Conservation (phyloP, 2,113 vertebrate species). For the Thinocorus orbignyianus region DNA sequence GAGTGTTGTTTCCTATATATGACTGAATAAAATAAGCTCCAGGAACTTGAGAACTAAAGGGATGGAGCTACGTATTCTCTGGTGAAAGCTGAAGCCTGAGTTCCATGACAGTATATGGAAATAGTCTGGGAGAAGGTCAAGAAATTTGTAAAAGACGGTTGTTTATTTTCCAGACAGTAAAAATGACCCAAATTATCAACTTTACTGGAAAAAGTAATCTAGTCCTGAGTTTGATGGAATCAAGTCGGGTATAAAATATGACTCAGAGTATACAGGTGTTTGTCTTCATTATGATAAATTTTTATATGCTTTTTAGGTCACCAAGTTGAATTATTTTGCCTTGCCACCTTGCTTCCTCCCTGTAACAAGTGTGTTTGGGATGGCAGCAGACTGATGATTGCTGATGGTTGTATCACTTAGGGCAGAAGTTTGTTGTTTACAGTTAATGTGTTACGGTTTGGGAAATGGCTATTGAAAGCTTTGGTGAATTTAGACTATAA, state of each 20-base stretch:
- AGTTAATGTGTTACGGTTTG: background rate
- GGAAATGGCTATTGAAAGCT: background rate
- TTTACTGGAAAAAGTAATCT: background rate
- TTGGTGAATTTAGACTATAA: background rate
- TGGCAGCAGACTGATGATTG: background rate
- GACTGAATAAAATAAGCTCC: background rate
- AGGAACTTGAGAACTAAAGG: background rate
- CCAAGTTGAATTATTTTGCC: background rate
- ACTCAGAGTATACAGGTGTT: background rate
- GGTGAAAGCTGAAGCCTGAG: background rate
- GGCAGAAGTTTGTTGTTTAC: background rate
- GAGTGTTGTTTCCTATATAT: rapidly evolving
- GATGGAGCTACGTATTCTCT: background rate
- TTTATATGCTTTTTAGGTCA: background rate
- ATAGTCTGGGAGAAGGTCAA: background rate
- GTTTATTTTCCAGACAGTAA: background rate
- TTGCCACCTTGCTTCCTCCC: background rate
- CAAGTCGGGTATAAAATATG: background rate
- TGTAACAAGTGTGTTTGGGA: background rate
- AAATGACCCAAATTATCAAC: background rate
- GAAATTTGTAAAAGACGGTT: background rate
- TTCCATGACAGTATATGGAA: background rate
- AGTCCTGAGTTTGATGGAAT: background rate
- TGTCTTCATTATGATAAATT: background rate
- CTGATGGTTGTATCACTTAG: background rate